Base-by-base conservation (phyloP, 2,888 invertebrate genomes). In the Aphodius granarius region DNA sequence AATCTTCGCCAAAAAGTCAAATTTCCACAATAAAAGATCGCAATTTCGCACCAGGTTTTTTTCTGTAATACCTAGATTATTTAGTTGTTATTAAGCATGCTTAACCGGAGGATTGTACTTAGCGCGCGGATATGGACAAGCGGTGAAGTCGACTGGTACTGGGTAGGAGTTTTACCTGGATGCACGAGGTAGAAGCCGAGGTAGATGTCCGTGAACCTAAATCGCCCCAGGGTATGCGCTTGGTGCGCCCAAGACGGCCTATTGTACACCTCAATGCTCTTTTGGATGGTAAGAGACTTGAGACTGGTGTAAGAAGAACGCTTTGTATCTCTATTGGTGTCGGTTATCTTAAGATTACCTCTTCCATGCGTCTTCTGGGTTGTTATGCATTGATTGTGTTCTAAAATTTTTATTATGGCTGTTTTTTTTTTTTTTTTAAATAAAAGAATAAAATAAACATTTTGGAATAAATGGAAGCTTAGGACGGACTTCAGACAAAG, bases 151-250 rank as follows among this genome's bases (percentile, higher is more conserved):
- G 65, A 18, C 65, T 16, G 65, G 65, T 65, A 43, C 43, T 43
- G 43, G 43, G 43, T 43, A 43, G 43, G 43, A 43, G 43, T 65
- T 65, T 65, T 65, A 65, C 65, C 65, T 65, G 65, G 43, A 43
- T 43, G 43, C 43, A 43, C 43, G 43, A 43, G 43, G 43, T 43
- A 43, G 43, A 65, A 16, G 65, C 16, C 65, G 65, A n/a, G n/a
- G n/a, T n/a, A n/a, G n/a, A 65, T 65, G 65, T 65, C 65, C 65
- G 65, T 65, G 65, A 65, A 65, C 65, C 65, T 65, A 65, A 43
- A 43, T 43, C 43, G 43, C 43, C 43, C 13, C 9, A 9, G 43
- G 43, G 43, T 43, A 43, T 43, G 43, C 23, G 43, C 43, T 43
- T 43, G 43, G 43, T 43, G 43, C 43, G 43, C 43, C 43, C 43